Base-by-base conservation (phyloP, 1,140 invertebrate genomes). In the Orussus abietinus region DNA sequence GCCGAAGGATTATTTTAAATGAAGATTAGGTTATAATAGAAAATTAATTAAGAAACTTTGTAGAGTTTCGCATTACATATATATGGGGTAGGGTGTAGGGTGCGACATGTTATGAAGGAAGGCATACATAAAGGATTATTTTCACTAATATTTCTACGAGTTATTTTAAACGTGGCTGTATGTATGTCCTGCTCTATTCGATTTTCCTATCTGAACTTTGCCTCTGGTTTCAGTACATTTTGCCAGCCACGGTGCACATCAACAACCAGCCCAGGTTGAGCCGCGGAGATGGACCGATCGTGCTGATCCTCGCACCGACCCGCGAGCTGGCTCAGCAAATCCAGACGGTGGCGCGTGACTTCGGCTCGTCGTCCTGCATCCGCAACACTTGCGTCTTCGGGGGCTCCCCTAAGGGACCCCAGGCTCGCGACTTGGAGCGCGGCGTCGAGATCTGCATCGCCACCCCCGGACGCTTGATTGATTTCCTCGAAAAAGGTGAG, bases 311-410 rank as follows among this genome's bases (percentile, higher is more conserved):
- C 19, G 92, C 94, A 2, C 96, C 96, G 10, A 99, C 96, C 1
- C 78, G 96, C 44, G 96, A 99, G 72, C 74, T 99, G 42, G 96
- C 95, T 2, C 93, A 97, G 65, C 96, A 99, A 70, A 98, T 99
- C 49, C 90, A 98, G 68, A 86, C 92, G 55, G 94, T 98, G 2
- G 92, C 94, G 4, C 80, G 82, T 31, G 89, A 92, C 53, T 98
- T 94, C 72, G 92, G 92, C 25, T 77, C 83, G 1, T 76, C 80
- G 10, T 89, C 89, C 4, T 77, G 81, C 48, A 87, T 98, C 34
- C 78, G 89, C 21, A 92, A 93, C 59, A 94, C 91, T 0, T 98
- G 96, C 72, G 86, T 98, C 4, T 99, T 97, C 75, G 96, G 96
- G 47, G 96, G 96, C 4, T 92, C 93, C 1, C 91, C 92, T 0